These are phyloP conservation scores for Glomeris maerens DNA, from an alignment of 1,140 invertebrate species.

Conservation along the genomic window DNA sequence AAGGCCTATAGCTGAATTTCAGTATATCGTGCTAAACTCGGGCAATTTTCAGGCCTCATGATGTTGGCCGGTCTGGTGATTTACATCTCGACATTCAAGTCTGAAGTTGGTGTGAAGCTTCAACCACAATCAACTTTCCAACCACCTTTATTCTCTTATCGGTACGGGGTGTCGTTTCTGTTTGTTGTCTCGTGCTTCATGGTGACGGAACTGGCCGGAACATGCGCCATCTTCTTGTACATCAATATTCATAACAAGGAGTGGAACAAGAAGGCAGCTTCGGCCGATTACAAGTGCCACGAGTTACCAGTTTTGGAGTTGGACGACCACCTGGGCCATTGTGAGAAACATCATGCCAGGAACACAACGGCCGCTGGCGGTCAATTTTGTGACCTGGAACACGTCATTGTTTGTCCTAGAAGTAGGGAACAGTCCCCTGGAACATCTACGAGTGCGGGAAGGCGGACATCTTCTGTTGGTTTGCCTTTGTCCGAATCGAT, in stretches of 20 bases:
- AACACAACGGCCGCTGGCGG: slow-evolving; percentile 9
- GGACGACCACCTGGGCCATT: not conserved
- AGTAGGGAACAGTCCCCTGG: slow-evolving; percentile 15
- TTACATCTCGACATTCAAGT: slow-evolving; percentile 83
- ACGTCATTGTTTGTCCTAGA: too few species aligned
- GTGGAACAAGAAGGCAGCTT: not conserved
- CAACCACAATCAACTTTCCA: slow-evolving; percentile 58
- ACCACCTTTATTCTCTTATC: slow-evolving; percentile 63
- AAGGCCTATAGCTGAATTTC: too few species aligned
- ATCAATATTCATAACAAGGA: slow-evolving; percentile 39
- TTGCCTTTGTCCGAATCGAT: slow-evolving; percentile 21
- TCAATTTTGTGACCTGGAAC: slow-evolving; percentile 6
- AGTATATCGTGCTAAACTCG: too few species aligned
- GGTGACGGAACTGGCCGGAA: slow-evolving; percentile 63
- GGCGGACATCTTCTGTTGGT: not conserved
- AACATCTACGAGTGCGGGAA: slow-evolving; percentile 1
- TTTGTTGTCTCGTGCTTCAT: slow-evolving; percentile 71
- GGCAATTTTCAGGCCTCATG: slow-evolving; percentile 62
- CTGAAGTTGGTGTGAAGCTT: slow-evolving; percentile 71
- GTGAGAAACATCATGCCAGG: not conserved
- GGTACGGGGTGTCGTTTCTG: slow-evolving; percentile 71
- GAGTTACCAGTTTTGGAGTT: too few species aligned
- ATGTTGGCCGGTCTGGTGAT: slow-evolving; percentile 78
- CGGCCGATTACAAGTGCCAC: not conserved
- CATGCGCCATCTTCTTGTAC: slow-evolving; percentile 70